phyloP scores from a whole-genome alignment of 2,113 vertebrate genomes.

The Martes martes region DNA sequence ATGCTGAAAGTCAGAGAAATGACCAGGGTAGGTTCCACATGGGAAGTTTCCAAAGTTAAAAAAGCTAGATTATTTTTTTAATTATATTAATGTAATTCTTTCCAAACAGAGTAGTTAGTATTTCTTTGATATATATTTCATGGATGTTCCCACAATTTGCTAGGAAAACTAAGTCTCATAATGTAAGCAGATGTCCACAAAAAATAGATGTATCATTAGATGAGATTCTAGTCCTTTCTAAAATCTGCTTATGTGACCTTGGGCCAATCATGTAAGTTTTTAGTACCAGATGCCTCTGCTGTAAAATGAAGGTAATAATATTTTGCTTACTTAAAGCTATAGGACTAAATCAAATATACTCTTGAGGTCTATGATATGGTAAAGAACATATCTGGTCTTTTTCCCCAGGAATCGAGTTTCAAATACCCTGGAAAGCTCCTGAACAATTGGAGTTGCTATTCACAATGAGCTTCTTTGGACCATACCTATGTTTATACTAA shows the following conservation, averaged over 20 bases:
- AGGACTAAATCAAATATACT: conserved; percentile 11
- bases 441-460: background rate
- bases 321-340: conserved; percentile 18
- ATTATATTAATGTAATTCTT: background rate
- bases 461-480: background rate
- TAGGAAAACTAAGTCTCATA: background rate
- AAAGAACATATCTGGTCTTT: conserved; percentile 4
- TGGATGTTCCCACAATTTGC: background rate
- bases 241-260: background rate
- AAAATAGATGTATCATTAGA: background rate
- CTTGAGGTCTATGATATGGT: background rate
- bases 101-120: background rate
- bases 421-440: conserved; percentile 17
- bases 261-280: background rate
- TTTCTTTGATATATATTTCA: conserved; percentile 4
- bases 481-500: background rate
- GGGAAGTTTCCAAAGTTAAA: background rate
- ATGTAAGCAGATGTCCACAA: background rate
- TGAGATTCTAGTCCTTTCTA: background rate
- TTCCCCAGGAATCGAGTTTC: background rate
- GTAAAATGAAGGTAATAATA: background rate
- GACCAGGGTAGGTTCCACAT: background rate
- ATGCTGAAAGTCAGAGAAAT: background rate
- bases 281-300: background rate
- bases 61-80: background rate